These are phyloP conservation scores for Drosophila buzzatii DNA, from an alignment of 2,888 invertebrate species.

Conservation along the genomic window DNA sequence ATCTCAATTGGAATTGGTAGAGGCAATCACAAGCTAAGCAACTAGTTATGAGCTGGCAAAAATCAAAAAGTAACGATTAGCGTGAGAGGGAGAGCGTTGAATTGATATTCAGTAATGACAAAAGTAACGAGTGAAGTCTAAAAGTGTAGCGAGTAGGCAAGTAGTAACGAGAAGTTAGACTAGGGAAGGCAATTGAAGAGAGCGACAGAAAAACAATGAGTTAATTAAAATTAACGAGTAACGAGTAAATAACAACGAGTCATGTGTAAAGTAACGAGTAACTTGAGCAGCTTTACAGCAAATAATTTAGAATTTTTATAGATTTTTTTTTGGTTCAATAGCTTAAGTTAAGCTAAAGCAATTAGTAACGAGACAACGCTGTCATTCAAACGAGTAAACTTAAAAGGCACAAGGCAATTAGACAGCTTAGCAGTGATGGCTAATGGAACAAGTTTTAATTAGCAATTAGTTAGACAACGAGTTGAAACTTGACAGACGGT, in stretches of 20 bases:
- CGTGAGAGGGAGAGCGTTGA: not conserved
- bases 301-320: not conserved
- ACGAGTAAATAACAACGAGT: not conserved
- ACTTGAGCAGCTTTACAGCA: too few species aligned
- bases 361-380: not conserved
- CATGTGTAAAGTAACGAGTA: not conserved
- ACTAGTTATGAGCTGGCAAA: constrained; percentile 7
- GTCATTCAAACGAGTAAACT: not conserved
- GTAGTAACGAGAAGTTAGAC: too few species aligned
- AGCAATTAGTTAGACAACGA: constrained; percentile 5
- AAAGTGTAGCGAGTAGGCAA: too few species aligned
- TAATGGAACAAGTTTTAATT: constrained; percentile 6
- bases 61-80: not conserved
- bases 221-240: not conserved
- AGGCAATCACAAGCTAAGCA: not conserved
- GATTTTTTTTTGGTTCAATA: too few species aligned
- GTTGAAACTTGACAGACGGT: constrained; percentile 9
- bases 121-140: not conserved
- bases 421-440: not conserved
- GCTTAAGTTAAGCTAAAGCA: not conserved
- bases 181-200: too few species aligned
- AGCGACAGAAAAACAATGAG: not conserved
- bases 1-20: not conserved
- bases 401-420: not conserved
- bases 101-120: not conserved